Evolutionary conservation across 2,888 invertebrate genomes (phyloP).

Genomic region (Nematopogon swammerdamellus): DNA sequence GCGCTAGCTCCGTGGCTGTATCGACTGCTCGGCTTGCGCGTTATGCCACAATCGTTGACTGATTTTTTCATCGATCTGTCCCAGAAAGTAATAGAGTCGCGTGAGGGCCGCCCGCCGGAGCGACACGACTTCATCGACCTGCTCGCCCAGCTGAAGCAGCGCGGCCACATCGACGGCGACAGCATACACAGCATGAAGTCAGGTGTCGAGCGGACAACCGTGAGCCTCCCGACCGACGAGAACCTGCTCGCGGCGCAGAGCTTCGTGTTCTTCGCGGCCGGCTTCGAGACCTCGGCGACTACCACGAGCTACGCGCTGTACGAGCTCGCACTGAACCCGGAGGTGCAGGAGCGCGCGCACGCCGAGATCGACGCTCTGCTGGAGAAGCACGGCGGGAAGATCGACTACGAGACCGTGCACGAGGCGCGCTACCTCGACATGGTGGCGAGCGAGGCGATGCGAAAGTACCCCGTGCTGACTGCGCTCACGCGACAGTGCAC

Average conservation of each 20-base stretch:
- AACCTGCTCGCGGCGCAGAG: conserved; percentile 37
- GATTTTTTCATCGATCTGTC: conserved; percentile 4
- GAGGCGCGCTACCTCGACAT: conserved; percentile 9
- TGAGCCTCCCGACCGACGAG: conserved; percentile 16
- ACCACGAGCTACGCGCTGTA: conserved; percentile 8
- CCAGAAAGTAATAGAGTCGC: conserved; percentile 5
- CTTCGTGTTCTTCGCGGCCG: conserved; percentile 26
- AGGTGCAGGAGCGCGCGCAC: conserved; percentile 6
- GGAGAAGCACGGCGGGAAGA: conserved; percentile 4
- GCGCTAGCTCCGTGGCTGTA: conserved; percentile 1
- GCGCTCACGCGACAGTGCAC: conserved; percentile 7
- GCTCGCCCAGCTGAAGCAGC: conserved; percentile 8
- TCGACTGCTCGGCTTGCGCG: neutral
- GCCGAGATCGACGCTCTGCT: conserved; percentile 9
- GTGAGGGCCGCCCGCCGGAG: conserved; percentile 5
- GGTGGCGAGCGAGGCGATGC: conserved; percentile 10
- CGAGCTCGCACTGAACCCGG: conserved; percentile 10
- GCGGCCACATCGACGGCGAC: conserved; percentile 2
- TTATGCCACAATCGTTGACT: neutral
- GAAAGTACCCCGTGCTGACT: conserved; percentile 9
- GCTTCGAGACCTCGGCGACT: conserved; percentile 10
- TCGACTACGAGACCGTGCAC: conserved; percentile 9
- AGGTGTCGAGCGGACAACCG: neutral
- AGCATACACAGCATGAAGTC: conserved; percentile 4
- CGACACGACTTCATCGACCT: conserved; percentile 11